Percentiles rank a stretch among this genome's conserved stretches.
Conservation (phyloP, 2,888 invertebrate genomes). For the Luperina testacea region DNA sequence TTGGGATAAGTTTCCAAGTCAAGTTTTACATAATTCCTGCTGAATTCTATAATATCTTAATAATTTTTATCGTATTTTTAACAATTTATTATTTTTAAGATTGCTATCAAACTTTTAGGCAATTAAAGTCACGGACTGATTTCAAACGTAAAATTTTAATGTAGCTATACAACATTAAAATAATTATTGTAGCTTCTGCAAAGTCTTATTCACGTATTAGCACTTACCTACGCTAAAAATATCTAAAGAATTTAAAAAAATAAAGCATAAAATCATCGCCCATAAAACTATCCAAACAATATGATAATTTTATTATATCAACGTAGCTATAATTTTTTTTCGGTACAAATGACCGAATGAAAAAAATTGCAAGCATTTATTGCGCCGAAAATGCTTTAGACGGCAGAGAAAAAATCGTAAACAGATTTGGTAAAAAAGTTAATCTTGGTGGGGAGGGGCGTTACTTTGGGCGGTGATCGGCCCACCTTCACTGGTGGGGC, state of each 20-base stretch:
- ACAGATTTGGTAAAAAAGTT: constrained; percentile 73
- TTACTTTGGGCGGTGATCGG: constrained; percentile 73
- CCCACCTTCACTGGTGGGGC: constrained; percentile 73
- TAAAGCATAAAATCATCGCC: constrained; percentile 43
- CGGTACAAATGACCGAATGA: constrained; percentile 60
- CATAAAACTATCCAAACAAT: constrained; percentile 62
- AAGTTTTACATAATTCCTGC: neutral
- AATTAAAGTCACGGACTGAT: constrained; percentile 30
- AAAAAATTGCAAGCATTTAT: constrained; percentile 67
- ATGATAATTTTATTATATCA: constrained; percentile 62
- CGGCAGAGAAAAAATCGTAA: constrained; percentile 75
- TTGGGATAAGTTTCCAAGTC: neutral
- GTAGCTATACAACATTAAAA: constrained; percentile 5
- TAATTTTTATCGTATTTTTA: constrained; percentile 11
- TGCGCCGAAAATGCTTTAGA: constrained; percentile 71
- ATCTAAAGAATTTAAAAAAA: constrained; percentile 40
- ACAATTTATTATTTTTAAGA: constrained; percentile 2
- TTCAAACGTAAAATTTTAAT: constrained; percentile 22
- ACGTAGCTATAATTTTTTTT: constrained; percentile 54
- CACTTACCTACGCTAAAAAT: constrained; percentile 27
- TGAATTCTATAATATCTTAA: neutral
- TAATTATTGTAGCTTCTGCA: constrained; percentile 25
- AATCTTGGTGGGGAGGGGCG: constrained; percentile 74
- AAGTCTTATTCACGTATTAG: constrained; percentile 16
- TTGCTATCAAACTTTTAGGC: constrained; percentile 9